Conservation (phyloP, 2,888 invertebrate species). For the Drosophila conformis region DNA sequence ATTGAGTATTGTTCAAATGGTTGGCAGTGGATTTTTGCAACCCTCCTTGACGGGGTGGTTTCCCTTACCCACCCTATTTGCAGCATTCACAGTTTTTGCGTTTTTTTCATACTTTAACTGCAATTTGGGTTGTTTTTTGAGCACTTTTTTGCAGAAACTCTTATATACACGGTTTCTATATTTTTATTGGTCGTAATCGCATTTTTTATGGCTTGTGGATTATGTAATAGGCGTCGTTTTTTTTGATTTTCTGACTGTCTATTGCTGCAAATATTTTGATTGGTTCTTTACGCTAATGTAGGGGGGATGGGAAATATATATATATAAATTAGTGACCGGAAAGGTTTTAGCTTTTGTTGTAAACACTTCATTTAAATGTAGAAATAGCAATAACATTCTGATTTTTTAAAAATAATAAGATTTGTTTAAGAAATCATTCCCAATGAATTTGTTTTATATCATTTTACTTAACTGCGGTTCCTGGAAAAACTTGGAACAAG, state of each 20-base stretch:
- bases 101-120: slow-evolving; percentile 9
- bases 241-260: slow-evolving; percentile 38
- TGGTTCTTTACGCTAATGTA: slow-evolving; percentile 33
- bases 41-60: slow-evolving; percentile 62
- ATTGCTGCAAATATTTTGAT: slow-evolving; percentile 55
- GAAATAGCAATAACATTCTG: no score
- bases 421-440: neutral
- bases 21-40: slow-evolving; percentile 51
- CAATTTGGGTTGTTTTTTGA: slow-evolving; percentile 34
- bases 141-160: slow-evolving; percentile 24
- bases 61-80: slow-evolving; percentile 52
- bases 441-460: neutral
- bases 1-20: slow-evolving; percentile 51
- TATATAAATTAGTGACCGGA: neutral
- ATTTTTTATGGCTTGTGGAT: slow-evolving; percentile 57
- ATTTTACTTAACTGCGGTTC: no score
- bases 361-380: no score
- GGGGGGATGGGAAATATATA: slow-evolving; percentile 5
- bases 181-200: slow-evolving; percentile 70
- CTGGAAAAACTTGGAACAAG: no score
- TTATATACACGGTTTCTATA: slow-evolving; percentile 19
- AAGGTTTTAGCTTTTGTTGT: neutral
- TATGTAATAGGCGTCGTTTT: slow-evolving; percentile 55
- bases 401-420: no score
- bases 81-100: slow-evolving; percentile 34